These are phyloP conservation scores for Passer montanus DNA, from an alignment of 2,113 vertebrate genomes.

Conservation along the genomic window DNA sequence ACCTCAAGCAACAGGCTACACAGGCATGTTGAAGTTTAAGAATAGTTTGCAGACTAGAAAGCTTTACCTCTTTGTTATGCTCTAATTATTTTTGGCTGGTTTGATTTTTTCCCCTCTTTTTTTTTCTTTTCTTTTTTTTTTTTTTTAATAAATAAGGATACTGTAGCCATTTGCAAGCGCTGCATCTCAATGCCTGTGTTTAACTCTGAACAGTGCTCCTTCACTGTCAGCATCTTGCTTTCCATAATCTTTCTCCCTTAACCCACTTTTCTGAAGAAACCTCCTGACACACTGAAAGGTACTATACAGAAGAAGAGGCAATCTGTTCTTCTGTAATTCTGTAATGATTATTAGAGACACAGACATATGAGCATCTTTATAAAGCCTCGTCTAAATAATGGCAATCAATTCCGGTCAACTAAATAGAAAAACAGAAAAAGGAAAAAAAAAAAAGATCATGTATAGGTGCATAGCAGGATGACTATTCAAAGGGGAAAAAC, in stretches of 20 bases:
- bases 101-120: neutral
- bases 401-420: neutral
- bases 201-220: neutral
- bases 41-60: neutral
- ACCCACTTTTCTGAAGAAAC: neutral
- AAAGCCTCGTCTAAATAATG: neutral
- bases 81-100: neutral
- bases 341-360: neutral
- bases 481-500: neutral
- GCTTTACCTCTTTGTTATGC: conserved; percentile 1
- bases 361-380: neutral
- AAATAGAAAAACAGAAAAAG: neutral
- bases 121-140: neutral
- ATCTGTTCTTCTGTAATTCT: neutral
- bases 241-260: neutral
- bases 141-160: neutral
- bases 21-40: neutral
- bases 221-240: neutral
- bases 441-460: accelerated
- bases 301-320: neutral
- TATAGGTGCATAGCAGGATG: neutral
- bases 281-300: neutral
- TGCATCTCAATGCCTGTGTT: neutral
- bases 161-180: neutral
- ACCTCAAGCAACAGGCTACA: neutral